Base-by-base conservation (phyloP, 2,113 vertebrate species). In the Coreoperca whiteheadi region DNA sequence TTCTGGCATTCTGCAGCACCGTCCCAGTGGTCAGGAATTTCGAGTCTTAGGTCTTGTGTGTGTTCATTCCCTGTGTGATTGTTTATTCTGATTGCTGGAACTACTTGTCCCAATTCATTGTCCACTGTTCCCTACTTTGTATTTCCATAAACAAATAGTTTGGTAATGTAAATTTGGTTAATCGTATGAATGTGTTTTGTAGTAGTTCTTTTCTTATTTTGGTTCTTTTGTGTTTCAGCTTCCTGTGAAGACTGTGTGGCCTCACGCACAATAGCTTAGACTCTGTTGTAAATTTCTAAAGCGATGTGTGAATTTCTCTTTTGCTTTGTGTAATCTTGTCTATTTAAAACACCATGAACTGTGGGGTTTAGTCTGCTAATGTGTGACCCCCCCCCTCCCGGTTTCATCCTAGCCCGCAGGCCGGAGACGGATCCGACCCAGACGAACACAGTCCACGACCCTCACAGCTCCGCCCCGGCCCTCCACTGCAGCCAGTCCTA, bases 401-500 rank as follows among this genome's bases (percentile, higher is more conserved):
- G 25, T 63, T 83, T 61, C 8, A 8, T 51, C 41, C 32, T 51
- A 90, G 90, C 18, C 43, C 86, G 6, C 60, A 88, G 90, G 30
- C 80, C 90, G 0, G 88, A 93, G 60, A 68, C 83, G 6, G 78
- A 83, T 6, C 75, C 41, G 8, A 57, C 66, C 68, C 88, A 84
- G 72, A 85, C 88, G 0, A 91, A 92, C 85, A 74, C 82, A 2
- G 79, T 91, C 60, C 71, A 82, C 0, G 88, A 91, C 89, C 91
- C 89, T 34, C 71, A 91, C 56, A 5, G 78, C 78, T 87, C 78
- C 6, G 79, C 77, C 77, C 88, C 79, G 0, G 87, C 85, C 25
- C 70, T 88, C 74, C 93, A 94, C 89, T 93, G 93, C 71, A 92
- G 92, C 86, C 92, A 91, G 83, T 86, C 92, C 6, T 15, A 65